phyloP scores from a whole-genome alignment of 2,113 vertebrate species.

The Agapornis roseicollis region DNA sequence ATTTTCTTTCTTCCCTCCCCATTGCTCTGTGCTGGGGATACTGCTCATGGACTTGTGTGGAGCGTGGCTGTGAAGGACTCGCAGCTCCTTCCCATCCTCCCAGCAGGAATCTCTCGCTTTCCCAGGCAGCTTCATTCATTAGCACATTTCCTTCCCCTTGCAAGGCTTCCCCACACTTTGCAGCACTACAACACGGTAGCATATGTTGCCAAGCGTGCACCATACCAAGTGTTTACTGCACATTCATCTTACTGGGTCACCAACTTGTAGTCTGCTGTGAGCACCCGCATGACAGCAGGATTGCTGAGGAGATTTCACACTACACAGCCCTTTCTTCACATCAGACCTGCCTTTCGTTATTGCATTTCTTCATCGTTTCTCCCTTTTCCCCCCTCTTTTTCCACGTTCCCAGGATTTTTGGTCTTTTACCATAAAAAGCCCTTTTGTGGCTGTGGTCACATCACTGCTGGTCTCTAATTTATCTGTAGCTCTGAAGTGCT shows the following conservation, averaged over 20 bases:
- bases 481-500: neutral
- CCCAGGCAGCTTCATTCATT: neutral
- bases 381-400: neutral
- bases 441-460: fast-evolving
- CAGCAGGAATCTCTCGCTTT: neutral
- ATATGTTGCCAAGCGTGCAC: neutral
- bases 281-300: fast-evolving
- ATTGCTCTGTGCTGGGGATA: neutral
- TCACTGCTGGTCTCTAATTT: neutral
- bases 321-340: neutral
- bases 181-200: neutral
- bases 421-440: neutral
- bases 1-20: neutral
- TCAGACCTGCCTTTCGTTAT: neutral
- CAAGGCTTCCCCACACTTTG: neutral
- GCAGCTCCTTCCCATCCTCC: neutral
- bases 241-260: neutral
- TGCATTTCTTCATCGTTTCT: neutral
- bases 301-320: neutral
- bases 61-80: neutral
- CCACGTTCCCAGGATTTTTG: neutral
- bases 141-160: neutral
- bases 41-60: neutral
- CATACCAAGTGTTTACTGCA: neutral
- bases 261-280: neutral